Percentiles rank a stretch among this genome's conserved stretches.
These are phyloP conservation scores for Leptinotarsa juncta DNA, from an alignment of 2,888 invertebrate species.

Conservation along the genomic window DNA sequence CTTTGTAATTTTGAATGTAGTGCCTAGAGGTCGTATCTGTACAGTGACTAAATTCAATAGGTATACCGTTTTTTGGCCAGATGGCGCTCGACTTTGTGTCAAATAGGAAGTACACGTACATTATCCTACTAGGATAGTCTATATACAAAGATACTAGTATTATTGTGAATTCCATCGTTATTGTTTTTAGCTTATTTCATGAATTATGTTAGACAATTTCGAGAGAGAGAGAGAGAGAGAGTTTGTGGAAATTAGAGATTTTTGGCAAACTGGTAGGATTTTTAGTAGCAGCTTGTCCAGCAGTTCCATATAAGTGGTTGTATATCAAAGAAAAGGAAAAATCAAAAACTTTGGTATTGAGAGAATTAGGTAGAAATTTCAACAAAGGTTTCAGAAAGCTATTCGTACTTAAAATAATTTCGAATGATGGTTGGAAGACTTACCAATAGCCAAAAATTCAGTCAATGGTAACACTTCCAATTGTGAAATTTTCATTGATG, in stretches of 20 bases:
- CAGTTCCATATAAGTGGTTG: neutral
- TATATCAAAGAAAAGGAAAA: neutral
- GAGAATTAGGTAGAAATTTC: neutral
- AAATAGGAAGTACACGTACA: too few species aligned
- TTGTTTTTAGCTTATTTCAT: too few species aligned
- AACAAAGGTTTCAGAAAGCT: neutral
- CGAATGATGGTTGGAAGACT: neutral
- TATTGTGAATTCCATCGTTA: too few species aligned
- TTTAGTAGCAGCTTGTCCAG: neutral
- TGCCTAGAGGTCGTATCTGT: too few species aligned
- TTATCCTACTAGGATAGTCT: too few species aligned
- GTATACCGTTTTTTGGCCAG: too few species aligned
- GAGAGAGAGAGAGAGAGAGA: too few species aligned
- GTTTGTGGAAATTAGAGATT: neutral
- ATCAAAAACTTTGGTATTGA: neutral
- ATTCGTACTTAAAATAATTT: neutral
- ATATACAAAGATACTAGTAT: too few species aligned
- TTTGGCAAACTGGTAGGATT: neutral
- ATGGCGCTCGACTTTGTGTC: too few species aligned
- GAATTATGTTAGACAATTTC: too few species aligned
- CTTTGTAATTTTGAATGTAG: too few species aligned
- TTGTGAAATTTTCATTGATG: constrained; percentile 9
- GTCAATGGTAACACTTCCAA: neutral
- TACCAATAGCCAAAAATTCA: neutral
- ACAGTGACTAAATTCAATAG: too few species aligned